These are phyloP conservation scores for Chaitophorus viminalis DNA, from an alignment of 2,888 invertebrate species.

Conservation along the genomic window DNA sequence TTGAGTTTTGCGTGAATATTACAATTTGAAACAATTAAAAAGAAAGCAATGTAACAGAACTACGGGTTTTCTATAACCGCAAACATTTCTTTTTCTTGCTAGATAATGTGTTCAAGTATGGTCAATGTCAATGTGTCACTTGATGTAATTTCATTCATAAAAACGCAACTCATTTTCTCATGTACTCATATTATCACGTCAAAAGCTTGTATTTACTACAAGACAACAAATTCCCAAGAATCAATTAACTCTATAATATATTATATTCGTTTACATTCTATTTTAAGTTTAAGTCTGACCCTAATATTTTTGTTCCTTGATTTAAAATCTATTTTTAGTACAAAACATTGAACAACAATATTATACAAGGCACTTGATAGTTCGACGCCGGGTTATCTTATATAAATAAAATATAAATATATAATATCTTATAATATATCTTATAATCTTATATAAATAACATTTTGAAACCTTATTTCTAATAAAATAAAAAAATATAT, in stretches of 20 bases:
- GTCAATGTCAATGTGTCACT: background rate
- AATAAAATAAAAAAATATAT: too few species aligned
- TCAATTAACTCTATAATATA: background rate
- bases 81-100: slow-evolving; percentile 28
- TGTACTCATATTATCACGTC: background rate
- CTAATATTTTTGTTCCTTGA: background rate
- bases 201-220: background rate
- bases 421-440: too few species aligned
- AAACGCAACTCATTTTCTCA: background rate
- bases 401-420: too few species aligned
- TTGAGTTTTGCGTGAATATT: background rate
- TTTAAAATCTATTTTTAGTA: background rate
- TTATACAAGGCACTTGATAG: background rate
- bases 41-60: background rate
- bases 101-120: background rate
- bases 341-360: background rate
- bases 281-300: background rate
- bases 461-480: too few species aligned
- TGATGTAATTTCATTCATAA: background rate
- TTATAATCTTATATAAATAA: too few species aligned
- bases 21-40: background rate
- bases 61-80: background rate
- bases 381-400: too few species aligned
- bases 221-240: background rate
- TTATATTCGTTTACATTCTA: background rate